Conservation (phyloP, 2,888 invertebrate species). For the Cerastis leucographa region DNA sequence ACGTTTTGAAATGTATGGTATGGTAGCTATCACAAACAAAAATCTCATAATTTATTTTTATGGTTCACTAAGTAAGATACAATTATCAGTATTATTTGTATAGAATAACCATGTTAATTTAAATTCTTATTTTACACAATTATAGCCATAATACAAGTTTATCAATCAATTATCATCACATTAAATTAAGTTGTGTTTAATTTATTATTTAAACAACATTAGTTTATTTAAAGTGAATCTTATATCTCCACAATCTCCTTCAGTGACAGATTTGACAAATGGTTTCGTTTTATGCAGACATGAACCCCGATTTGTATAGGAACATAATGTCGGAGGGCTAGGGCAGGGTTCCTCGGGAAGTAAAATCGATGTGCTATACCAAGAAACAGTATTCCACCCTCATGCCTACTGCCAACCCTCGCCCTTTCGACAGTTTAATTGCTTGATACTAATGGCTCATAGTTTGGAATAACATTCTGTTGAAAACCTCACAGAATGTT, state of each 20-base stretch:
- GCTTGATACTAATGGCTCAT: conserved; percentile 40
- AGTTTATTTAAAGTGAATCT: neutral
- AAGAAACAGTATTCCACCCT: conserved; percentile 60
- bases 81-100: neutral
- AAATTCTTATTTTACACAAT: conserved; percentile 15
- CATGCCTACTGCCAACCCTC: conserved; percentile 43
- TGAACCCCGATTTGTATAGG: conserved; percentile 9
- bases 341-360: conserved; percentile 33
- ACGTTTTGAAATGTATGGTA: neutral
- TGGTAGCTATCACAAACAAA: neutral
- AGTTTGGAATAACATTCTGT: conserved; percentile 27
- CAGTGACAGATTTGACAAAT: neutral
- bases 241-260: neutral
- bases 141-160: conserved; percentile 2
- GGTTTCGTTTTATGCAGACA: neutral
- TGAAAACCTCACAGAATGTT: conserved; percentile 18
- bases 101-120: conserved; percentile 27
- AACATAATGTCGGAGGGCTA: conserved; percentile 20
- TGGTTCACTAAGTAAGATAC: neutral
- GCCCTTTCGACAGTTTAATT: conserved; percentile 53
- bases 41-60: conserved; percentile 6
- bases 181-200: neutral
- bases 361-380: conserved; percentile 57
- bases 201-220: neutral
- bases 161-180: too few relatives aligned